A percentile compares a stretch with the other conserved stretches of the same genome.
phyloP scores from a whole-genome alignment of 2,888 invertebrate species.

The Caenorhabditis wallacei region DNA sequence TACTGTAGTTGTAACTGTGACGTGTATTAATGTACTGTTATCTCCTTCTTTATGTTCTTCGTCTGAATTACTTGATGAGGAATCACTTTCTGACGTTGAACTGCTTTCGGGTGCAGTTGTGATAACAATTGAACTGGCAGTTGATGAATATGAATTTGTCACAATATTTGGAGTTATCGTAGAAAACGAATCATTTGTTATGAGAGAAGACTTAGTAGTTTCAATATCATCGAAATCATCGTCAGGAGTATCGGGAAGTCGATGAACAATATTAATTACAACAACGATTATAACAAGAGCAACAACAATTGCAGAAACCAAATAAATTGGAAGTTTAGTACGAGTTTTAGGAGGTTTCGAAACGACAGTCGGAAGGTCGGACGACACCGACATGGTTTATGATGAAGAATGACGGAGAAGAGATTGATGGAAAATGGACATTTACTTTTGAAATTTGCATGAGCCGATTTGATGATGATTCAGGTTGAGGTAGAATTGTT shows the following conservation, averaged over 20 bases:
- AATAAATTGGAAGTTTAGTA: constrained; percentile 56
- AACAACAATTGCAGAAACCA: constrained; percentile 57
- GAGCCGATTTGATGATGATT: constrained; percentile 57
- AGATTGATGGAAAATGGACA: not conserved
- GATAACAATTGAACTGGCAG: not conserved
- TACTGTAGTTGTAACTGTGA: constrained; percentile 38
- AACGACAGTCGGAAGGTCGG: constrained; percentile 51
- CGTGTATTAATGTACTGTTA: constrained; percentile 35
- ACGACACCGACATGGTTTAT: constrained; percentile 52
- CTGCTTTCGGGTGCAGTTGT: constrained; percentile 12
- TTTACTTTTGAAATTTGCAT: constrained; percentile 55
- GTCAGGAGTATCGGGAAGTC: constrained; percentile 28
- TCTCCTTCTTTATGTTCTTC: constrained; percentile 46
- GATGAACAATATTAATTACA: constrained; percentile 58
- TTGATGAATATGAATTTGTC: not conserved
- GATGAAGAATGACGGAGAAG: constrained; percentile 15
- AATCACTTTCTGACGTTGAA: constrained; percentile 48
- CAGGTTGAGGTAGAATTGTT: constrained; percentile 27
- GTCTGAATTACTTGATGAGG: constrained; percentile 42
- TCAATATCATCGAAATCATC: constrained; percentile 12
- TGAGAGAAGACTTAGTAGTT: not conserved
- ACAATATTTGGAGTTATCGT: not conserved
- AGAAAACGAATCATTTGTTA: not conserved
- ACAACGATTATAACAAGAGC: constrained; percentile 55
- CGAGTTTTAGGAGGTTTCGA: constrained; percentile 55